Evolutionary conservation across 2,113 vertebrate genomes (phyloP), one percentile per base, ranked within the genome.

Genomic region (Silurus asotus): DNA sequence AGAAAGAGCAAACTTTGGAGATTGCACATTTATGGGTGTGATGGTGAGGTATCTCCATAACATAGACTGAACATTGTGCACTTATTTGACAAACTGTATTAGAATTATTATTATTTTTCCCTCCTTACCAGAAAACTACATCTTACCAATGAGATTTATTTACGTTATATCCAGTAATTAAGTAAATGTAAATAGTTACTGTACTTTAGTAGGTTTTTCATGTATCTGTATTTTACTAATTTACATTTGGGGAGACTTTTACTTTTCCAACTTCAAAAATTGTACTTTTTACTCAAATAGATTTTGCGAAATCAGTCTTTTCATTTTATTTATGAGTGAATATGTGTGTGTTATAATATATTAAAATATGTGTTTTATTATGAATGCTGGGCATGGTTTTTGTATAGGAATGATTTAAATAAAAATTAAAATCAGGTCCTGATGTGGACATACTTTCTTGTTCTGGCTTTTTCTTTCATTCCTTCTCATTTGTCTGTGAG

Each of bases 391-490:
- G 53, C 55, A 58, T 79, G 76, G 55, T 58, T 77, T 58, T 79
- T 37, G 19, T 59, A 10, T 79, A 20, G 72, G 20, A 51, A 75
- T 75, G 20, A 75, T 75, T 75, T n/a, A 75, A 75, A n/a, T 75
- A 20, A 75, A 23, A 20, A 75, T 51, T 20, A 75, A 75, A n/a
- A 53, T 53, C 45, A 76, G 23, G 23, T 49, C 48, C 49, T 6
- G 20, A 76, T 76, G 53, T 76, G 87, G 62, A 77, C 11, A 17
- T 6, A 28, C 11, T 14, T 15, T 84, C 84, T 88, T 88, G 86
- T 84, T 89, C 45, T 65, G 25, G 86, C 92, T 92, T 93, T 91
- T 90, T 25, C 17, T 58, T 64, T 82, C 6, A 70, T 23, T 74
- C 13, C 14, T 83, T 65, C 19, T 61, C 55, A 17, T 28, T 74